phyloP scores from a whole-genome alignment of 2,113 vertebrate genomes.

The Microcebus tavaratra region DNA sequence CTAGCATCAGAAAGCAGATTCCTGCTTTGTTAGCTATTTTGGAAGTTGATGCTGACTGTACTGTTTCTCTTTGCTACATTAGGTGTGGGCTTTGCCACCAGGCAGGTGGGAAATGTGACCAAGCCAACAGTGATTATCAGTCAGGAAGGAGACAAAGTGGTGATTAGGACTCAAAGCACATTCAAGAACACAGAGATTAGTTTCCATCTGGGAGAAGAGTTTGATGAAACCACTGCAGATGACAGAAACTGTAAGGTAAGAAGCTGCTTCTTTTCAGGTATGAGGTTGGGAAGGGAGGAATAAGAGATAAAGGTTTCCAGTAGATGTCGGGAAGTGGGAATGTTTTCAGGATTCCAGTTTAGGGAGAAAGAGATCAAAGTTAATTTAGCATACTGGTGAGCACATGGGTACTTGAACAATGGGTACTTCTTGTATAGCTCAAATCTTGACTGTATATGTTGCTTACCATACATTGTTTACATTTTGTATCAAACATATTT shows the following conservation, averaged over 20 bases:
- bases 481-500: not conserved
- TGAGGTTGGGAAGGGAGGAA: not conserved
- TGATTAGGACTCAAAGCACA: slow-evolving; percentile 91
- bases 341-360: not conserved
- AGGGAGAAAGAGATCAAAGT: not conserved
- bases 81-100: slow-evolving; percentile 94
- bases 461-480: not conserved
- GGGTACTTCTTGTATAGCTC: not conserved
- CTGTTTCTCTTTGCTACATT: slow-evolving; percentile 26
- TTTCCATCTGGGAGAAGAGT: slow-evolving; percentile 95
- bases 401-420: not conserved
- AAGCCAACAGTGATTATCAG: slow-evolving; percentile 95
- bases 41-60: not conserved
- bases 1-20: not conserved
- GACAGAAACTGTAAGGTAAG: slow-evolving; percentile 96
- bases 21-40: not conserved
- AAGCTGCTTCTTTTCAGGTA: rapidly evolving
- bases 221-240: slow-evolving; percentile 93
- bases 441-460: not conserved
- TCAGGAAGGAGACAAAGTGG: slow-evolving; percentile 91
- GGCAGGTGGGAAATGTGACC: slow-evolving; percentile 94
- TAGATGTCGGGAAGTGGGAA: not conserved
- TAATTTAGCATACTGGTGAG: not conserved
- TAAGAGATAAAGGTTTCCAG: not conserved
- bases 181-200: slow-evolving; percentile 95